A percentile compares a stretch with the other conserved stretches of the same genome.
These are phyloP conservation scores for Eulemur macaco DNA, from an alignment of 2,113 vertebrate species.

Conservation along the genomic window DNA sequence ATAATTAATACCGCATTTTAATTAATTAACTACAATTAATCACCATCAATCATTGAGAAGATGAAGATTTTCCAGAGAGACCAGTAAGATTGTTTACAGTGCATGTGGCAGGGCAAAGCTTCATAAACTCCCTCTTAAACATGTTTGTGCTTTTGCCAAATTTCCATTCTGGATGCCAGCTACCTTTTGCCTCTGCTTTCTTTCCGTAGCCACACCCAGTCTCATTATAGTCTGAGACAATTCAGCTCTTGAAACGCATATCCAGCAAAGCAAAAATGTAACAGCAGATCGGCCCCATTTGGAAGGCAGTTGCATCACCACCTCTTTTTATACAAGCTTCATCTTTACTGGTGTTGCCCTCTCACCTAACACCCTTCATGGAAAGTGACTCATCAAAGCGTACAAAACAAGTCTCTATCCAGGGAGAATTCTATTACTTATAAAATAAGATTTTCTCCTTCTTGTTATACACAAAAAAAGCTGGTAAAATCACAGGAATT, in stretches of 20 bases:
- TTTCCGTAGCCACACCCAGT: neutral
- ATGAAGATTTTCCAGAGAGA: neutral
- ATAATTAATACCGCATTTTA: neutral
- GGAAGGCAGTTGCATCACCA: neutral
- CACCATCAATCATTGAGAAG: neutral
- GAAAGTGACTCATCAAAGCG: neutral
- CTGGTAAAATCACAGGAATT: neutral
- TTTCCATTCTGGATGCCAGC: slow-evolving; percentile 36
- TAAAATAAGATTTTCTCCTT: neutral
- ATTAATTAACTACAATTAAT: slow-evolving; percentile 17
- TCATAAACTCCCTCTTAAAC: neutral
- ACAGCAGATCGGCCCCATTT: neutral
- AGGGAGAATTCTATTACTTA: neutral
- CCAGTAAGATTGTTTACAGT: neutral
- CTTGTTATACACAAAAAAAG: neutral
- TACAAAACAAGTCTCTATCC: neutral
- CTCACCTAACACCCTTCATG: neutral
- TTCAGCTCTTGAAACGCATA: neutral
- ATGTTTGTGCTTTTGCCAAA: neutral
- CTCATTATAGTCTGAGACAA: neutral
- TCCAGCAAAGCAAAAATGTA: neutral
- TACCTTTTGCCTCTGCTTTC: neutral
- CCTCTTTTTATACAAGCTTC: neutral
- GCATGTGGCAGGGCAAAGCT: neutral
- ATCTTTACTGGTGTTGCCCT: neutral